Percentiles rank a stretch among this genome's conserved stretches.
Evolutionary conservation across 2,113 vertebrate genomes (phyloP).

Genomic region (Oenanthe melanoleuca): DNA sequence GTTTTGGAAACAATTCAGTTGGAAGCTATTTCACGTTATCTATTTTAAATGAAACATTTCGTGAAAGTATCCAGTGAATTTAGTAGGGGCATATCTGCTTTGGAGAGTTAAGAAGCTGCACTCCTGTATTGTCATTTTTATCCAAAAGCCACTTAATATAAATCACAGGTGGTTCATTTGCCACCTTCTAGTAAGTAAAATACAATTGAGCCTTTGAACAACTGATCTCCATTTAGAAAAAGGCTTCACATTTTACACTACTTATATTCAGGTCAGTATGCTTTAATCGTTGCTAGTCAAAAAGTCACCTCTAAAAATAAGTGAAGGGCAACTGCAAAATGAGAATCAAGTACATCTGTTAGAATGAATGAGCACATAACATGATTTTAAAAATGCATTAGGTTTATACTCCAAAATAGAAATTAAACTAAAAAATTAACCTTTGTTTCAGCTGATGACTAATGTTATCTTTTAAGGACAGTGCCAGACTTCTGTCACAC

Average conservation of each 20-base stretch:
- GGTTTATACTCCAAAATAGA: background rate
- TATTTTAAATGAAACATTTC: background rate
- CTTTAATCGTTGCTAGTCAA: background rate
- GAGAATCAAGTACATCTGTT: background rate
- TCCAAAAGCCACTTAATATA: slow-evolving; percentile 2
- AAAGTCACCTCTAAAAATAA: background rate
- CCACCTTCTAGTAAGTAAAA: background rate
- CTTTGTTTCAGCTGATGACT: background rate
- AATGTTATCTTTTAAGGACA: background rate
- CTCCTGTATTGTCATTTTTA: background rate
- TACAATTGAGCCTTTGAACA: background rate
- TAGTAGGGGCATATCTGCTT: background rate
- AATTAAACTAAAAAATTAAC: background rate
- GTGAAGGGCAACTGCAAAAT: slow-evolving; percentile 7
- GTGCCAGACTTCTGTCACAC: background rate
- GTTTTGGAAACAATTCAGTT: slow-evolving; percentile 28
- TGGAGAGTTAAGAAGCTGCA: background rate
- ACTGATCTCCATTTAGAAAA: background rate
- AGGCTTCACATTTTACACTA: background rate
- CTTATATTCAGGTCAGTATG: slow-evolving; percentile 12
- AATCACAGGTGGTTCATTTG: slow-evolving; percentile 11
- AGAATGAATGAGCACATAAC: background rate
- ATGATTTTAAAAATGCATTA: background rate
- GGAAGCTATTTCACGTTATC: background rate
- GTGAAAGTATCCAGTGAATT: background rate